A percentile compares a stretch with the other conserved stretches of the same genome.
Evolutionary conservation across 2,888 invertebrate genomes (phyloP).

Genomic region (Epistrophe grossulariae): DNA sequence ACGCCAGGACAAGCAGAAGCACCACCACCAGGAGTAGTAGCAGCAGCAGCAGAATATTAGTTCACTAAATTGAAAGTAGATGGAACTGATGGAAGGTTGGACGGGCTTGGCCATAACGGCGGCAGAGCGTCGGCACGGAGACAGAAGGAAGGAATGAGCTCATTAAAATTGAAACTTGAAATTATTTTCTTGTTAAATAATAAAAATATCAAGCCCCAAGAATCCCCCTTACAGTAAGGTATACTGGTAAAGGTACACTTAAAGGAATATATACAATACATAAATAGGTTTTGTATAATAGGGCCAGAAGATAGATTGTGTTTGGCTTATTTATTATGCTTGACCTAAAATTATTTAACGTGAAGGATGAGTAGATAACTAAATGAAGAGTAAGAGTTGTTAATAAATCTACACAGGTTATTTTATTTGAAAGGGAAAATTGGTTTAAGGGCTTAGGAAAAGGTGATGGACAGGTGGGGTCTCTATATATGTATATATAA

Average conservation of each 20-base stretch:
- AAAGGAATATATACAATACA: too few relatives aligned
- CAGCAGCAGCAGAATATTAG: neutral
- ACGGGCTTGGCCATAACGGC: neutral
- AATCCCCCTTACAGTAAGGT: neutral
- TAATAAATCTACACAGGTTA: slow-evolving; percentile 33
- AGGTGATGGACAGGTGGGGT: neutral
- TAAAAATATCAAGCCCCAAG: slow-evolving; percentile 28
- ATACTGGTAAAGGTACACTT: too few relatives aligned
- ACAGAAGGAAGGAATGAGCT: slow-evolving; percentile 39
- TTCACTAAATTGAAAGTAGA: slow-evolving; percentile 41
- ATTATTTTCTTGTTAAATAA: slow-evolving; percentile 67
- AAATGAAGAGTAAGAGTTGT: slow-evolving; percentile 47
- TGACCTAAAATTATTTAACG: slow-evolving; percentile 50
- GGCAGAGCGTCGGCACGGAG: neutral
- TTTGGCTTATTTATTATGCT: slow-evolving; percentile 57
- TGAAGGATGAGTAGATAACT: slow-evolving; percentile 30
- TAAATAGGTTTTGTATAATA: neutral
- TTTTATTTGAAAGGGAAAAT: slow-evolving; percentile 2
- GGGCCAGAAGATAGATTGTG: slow-evolving; percentile 31
- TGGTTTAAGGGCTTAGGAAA: slow-evolving; percentile 24
- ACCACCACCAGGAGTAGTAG: neutral
- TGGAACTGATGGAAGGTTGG: slow-evolving; percentile 1
- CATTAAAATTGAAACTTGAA: slow-evolving; percentile 73
- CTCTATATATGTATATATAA: neutral
- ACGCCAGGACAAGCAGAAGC: neutral